Evolutionary conservation across 2,888 invertebrate species (phyloP).

Genomic region (Lithophane leautieri): DNA sequence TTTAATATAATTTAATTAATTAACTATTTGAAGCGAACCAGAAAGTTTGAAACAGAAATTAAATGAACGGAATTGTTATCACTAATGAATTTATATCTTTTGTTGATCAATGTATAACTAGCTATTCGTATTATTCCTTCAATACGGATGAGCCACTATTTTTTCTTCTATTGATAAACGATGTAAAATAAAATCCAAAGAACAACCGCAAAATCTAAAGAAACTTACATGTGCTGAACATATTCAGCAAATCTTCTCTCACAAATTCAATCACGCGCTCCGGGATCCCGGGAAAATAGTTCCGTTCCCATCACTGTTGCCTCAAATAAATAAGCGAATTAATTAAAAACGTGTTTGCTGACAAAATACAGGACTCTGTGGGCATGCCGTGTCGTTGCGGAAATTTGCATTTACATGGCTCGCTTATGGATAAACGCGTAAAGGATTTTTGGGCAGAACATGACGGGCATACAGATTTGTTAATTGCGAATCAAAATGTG

Average conservation of each 20-base stretch:
- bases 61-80: not conserved
- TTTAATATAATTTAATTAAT: slow-evolving; percentile 27
- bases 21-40: slow-evolving; percentile 3
- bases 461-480: slow-evolving; percentile 62
- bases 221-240: not conserved
- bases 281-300: slow-evolving; percentile 46
- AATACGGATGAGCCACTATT: not conserved
- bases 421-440: slow-evolving; percentile 68
- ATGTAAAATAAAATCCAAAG: not conserved
- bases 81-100: not conserved
- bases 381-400: slow-evolving; percentile 61
- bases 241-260: not conserved
- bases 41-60: slow-evolving; percentile 3
- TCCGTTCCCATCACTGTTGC: slow-evolving; percentile 54
- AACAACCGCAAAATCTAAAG: not conserved
- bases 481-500: slow-evolving; percentile 61
- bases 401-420: slow-evolving; percentile 68
- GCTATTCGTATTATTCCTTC: not conserved
- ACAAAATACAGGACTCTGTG: slow-evolving; percentile 76
- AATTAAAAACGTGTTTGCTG: slow-evolving; percentile 86
- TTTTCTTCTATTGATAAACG: not conserved
- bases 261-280: slow-evolving; percentile 9
- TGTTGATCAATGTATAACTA: not conserved
- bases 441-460: slow-evolving; percentile 62
- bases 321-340: slow-evolving; percentile 82